Percentiles rank a stretch among this genome's conserved stretches.
phyloP scores from a whole-genome alignment of 2,113 vertebrate species.

The Laticauda laticaudata region DNA sequence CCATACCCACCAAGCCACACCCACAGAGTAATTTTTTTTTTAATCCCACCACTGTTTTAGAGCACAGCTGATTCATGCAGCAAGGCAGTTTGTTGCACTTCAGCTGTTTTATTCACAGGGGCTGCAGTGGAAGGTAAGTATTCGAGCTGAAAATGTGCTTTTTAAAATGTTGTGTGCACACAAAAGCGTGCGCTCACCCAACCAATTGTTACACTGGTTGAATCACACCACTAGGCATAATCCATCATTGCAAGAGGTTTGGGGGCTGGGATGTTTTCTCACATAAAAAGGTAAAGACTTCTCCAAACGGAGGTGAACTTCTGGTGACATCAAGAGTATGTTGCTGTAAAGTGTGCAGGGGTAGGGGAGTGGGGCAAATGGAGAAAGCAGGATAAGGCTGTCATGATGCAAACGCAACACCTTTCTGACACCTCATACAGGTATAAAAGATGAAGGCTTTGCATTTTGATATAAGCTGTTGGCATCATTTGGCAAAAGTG shows the following conservation, averaged over 20 bases:
- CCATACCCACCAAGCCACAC: too few species aligned
- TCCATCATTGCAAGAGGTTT: not conserved
- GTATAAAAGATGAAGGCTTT: not conserved
- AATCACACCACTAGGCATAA: not conserved
- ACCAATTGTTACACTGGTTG: too few species aligned
- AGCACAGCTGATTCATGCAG: too few species aligned
- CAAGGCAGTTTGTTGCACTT: too few species aligned
- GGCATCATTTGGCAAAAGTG: not conserved
- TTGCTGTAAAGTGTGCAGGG: not conserved
- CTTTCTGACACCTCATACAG: not conserved
- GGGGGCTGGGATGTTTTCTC: not conserved
- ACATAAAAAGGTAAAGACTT: not conserved
- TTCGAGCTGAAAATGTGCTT: too few species aligned
- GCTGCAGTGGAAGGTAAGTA: too few species aligned
- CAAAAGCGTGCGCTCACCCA: too few species aligned
- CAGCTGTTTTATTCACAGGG: too few species aligned
- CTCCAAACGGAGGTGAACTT: not conserved
- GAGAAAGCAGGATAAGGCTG: not conserved
- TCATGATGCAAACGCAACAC: not conserved
- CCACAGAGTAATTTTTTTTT: too few species aligned
- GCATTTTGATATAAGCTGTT: not conserved
- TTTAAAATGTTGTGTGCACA: too few species aligned
- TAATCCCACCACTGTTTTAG: too few species aligned
- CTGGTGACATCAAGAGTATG: not conserved
- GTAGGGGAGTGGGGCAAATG: not conserved